Conservation (phyloP, 2,888 invertebrate species). For the Cantharis lateralis region DNA sequence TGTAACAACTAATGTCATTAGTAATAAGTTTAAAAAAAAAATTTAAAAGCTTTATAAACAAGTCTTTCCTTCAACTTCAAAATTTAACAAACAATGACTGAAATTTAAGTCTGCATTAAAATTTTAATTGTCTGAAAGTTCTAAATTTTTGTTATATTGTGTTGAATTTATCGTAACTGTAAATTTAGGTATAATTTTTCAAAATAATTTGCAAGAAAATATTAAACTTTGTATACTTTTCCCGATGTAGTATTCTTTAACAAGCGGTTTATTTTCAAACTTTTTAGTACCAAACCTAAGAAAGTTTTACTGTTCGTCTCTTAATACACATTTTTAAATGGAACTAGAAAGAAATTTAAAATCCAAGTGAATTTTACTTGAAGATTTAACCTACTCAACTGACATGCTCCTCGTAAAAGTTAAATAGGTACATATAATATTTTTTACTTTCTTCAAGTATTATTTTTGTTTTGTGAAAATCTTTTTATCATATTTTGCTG, state of each 20-base stretch:
- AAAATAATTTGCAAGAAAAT: not conserved
- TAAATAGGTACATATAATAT: not conserved
- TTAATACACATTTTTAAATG: not conserved
- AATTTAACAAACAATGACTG: not conserved
- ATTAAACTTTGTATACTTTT: not conserved
- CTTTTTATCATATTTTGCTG: not conserved
- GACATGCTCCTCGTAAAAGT: not conserved
- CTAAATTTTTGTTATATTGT: not conserved
- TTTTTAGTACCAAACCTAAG: not conserved
- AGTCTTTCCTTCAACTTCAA: not conserved
- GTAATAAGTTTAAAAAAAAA: not conserved
- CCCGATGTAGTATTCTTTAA: not conserved
- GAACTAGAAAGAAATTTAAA: not conserved
- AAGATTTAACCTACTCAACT: not conserved
- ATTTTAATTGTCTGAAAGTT: not conserved
- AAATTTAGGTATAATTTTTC: not conserved
- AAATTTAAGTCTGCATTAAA: not conserved
- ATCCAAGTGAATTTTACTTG: slow-evolving; percentile 4
- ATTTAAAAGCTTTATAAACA: not conserved
- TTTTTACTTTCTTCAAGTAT: not conserved
- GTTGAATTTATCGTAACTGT: not conserved
- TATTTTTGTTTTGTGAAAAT: not conserved
- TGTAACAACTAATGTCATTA: not conserved
- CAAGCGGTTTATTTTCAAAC: not conserved
- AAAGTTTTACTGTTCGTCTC: slow-evolving; percentile 8